Evolutionary conservation across 92 coral and sea anemone species (phyloP), one percentile per base, ranked within the genome.

Genomic region (Actinernus sp.): DNA sequence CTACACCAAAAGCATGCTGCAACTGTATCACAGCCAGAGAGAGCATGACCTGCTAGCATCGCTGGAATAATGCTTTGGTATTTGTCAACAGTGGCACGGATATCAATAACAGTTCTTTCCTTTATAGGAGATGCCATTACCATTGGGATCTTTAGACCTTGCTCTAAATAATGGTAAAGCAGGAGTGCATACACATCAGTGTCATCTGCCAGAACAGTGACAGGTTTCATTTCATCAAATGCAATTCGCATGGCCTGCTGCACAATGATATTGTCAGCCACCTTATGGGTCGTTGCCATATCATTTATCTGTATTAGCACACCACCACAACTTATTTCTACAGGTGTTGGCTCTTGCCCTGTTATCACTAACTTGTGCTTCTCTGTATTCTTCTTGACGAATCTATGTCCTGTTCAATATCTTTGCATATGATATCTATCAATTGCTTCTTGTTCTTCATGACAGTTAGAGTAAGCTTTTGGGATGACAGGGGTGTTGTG

Each of bases 21-120:
- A 11, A 87, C 89, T 51, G 93, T 82, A 63, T 87, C 78, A 56
- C 93, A 87, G 50, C 93, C 85, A 18, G 83, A 85, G 23, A 85
- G 49, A 30, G 67, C 84, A 86, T 73, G 92, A 30, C 64, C 84
- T 37, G 60, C 89, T 23, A 27, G 93, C 18, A 82, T 54, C 47
- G 59, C 68, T 18, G 93, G 93, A 24, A 82, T 32, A 74, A 86
- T 73, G 20, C 23, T 20, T 9, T 26, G 69, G 76, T 86, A 69
- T 3, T 26, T 59, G 66, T 81, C 66, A 16, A 66, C 84, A 43
- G 83, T 65, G 48, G 58, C 78, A 61, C 67, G 66, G 57, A 83
- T 75, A 62, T 86, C 73, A 28, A 61, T 80, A 3, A 5, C 60
- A 27, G 88, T 48, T 52, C 88, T 87, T 67, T 69, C 65, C 72